phyloP scores from a whole-genome alignment of 2,797 vertebrate species.

The Merluccius polli region DNA sequence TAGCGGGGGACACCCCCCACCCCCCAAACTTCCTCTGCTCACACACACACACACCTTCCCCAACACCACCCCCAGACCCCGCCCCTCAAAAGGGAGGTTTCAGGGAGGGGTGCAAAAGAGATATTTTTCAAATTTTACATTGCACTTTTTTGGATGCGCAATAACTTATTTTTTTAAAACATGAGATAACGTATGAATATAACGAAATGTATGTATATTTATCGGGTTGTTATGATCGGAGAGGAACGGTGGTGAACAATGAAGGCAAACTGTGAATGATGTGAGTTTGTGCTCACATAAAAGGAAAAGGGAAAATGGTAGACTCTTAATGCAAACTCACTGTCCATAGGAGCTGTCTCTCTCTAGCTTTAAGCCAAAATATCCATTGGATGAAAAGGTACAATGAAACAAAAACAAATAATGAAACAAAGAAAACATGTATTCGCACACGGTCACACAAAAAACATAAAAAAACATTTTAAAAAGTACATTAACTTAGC shows the following conservation, averaged over 20 bases:
- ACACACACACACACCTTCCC: slow-evolving; percentile 11
- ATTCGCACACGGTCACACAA: slow-evolving; percentile 26
- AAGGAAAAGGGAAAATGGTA: slow-evolving; percentile 45
- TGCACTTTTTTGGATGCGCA: slow-evolving; percentile 83
- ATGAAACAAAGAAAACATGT: slow-evolving; percentile 23
- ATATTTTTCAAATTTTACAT: slow-evolving; percentile 75
- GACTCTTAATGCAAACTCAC: slow-evolving; percentile 53
- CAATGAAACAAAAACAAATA: slow-evolving; percentile 45
- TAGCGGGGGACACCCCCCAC: slow-evolving; percentile 65
- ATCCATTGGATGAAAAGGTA: slow-evolving; percentile 54
- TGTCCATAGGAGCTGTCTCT: slow-evolving; percentile 50
- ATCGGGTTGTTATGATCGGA: slow-evolving; percentile 44
- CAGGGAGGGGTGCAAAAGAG: slow-evolving; percentile 55
- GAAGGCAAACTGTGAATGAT: slow-evolving; percentile 75
- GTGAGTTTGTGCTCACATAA: slow-evolving; percentile 49
- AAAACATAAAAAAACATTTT: slow-evolving; percentile 5
- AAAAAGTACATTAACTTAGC: slow-evolving; percentile 8
- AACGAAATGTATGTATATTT: slow-evolving; percentile 28
- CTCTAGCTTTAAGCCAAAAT: slow-evolving; percentile 70
- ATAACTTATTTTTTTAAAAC: slow-evolving; percentile 85
- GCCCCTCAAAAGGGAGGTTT: slow-evolving; percentile 17
- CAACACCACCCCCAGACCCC: slow-evolving; percentile 20
- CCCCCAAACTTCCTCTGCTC: not conserved
- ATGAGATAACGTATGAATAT: slow-evolving; percentile 59
- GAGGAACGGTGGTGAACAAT: slow-evolving; percentile 48